Percentiles rank a stretch among this genome's conserved stretches.
Conservation (phyloP, 1,140 invertebrate species). For the Triops longicaudatus region DNA sequence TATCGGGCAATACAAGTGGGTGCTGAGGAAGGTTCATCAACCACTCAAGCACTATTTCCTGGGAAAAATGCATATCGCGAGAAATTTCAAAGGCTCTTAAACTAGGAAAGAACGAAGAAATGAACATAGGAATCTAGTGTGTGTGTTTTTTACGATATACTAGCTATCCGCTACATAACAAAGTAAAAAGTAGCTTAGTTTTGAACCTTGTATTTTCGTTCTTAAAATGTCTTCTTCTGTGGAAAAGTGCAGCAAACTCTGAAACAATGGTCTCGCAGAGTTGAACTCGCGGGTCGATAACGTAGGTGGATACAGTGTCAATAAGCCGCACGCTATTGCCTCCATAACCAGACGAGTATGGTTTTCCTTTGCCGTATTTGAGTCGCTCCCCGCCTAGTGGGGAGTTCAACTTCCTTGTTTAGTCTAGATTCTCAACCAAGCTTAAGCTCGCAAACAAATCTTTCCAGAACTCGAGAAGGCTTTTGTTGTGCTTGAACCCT, state of each 20-base stretch:
- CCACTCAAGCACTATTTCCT: background rate
- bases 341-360: background rate
- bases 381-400: background rate
- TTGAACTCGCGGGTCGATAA: background rate
- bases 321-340: conserved; percentile 10
- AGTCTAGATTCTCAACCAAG: background rate
- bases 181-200: background rate
- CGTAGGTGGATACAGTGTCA: conserved; percentile 4
- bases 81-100: background rate
- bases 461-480: background rate
- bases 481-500: too few species aligned
- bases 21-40: background rate
- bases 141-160: background rate
- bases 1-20: background rate
- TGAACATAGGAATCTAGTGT: background rate
- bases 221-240: background rate
- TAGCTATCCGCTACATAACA: background rate
- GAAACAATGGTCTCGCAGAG: background rate
- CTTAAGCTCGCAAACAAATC: background rate
- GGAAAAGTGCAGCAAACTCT: background rate
- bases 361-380: background rate
- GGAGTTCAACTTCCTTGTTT: background rate
- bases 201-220: background rate
- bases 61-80: background rate
- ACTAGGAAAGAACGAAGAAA: background rate